Conservation (phyloP, 2,888 invertebrate genomes). For the Hofmannophila pseudospretella region DNA sequence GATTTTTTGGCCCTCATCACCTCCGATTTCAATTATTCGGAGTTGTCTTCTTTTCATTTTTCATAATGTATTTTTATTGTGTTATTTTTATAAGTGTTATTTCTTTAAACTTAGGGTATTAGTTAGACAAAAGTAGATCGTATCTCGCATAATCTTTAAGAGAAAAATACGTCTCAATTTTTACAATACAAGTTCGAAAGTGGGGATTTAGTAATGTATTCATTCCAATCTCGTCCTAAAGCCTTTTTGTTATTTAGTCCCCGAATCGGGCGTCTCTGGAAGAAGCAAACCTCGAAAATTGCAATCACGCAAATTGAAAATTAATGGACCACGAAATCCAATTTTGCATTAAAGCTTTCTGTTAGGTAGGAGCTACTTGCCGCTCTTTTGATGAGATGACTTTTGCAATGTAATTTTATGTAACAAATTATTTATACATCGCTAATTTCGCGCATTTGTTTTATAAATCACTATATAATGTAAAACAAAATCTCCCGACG, state of each 20-base stretch:
- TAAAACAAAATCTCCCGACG: too few species aligned
- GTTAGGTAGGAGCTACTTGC: slow-evolving; percentile 48
- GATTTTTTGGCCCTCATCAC: too few species aligned
- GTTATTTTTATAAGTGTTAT: too few species aligned
- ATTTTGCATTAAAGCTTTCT: slow-evolving; percentile 72
- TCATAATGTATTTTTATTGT: too few species aligned
- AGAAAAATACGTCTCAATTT: slow-evolving; percentile 1
- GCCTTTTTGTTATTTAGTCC: slow-evolving; percentile 66
- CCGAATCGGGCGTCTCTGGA: slow-evolving; percentile 57
- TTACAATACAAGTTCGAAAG: slow-evolving; percentile 14
- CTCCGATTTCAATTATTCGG: too few species aligned
- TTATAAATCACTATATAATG: too few species aligned
- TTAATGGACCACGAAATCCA: slow-evolving; percentile 76
- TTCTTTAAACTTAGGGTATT: too few species aligned
- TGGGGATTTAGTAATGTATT: slow-evolving; percentile 48
- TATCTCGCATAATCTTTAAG: slow-evolving; percentile 1
- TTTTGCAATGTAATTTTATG: slow-evolving; percentile 1
- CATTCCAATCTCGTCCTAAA: slow-evolving; percentile 56
- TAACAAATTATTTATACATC: slow-evolving; percentile 8
- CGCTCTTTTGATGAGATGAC: slow-evolving; percentile 19
- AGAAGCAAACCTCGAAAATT: slow-evolving; percentile 73
- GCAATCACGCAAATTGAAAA: slow-evolving; percentile 77
- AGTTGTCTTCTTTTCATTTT: too few species aligned
- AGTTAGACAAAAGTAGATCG: too few species aligned
- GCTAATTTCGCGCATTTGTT: too few species aligned